These are phyloP conservation scores for Myotis findleyi DNA, from an alignment of 2,797 vertebrate species.

Conservation along the genomic window DNA sequence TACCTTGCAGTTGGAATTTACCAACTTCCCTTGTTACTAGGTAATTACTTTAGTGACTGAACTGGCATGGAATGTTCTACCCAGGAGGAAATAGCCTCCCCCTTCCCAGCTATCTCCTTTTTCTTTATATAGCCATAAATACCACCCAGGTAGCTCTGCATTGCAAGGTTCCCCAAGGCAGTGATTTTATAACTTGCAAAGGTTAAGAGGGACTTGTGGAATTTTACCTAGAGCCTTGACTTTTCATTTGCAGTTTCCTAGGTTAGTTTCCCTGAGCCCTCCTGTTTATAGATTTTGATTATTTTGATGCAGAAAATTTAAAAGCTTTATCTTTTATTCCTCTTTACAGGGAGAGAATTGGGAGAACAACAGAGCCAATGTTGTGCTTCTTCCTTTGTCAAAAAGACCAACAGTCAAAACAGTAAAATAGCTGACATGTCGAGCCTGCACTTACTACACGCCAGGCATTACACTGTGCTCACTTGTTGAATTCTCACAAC, in stretches of 20 bases:
- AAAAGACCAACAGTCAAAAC: neutral
- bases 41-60: slow-evolving; percentile 8
- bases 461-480: neutral
- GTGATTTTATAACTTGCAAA: slow-evolving; percentile 5
- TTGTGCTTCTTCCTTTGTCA: slow-evolving; percentile 6
- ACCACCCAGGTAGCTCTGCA: neutral
- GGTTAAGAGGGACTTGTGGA: neutral
- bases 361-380: neutral
- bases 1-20: neutral
- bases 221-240: slow-evolving; percentile 9
- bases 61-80: neutral
- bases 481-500: neutral
- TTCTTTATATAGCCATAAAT: neutral
- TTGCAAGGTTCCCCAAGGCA: neutral
- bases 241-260: neutral
- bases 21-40: neutral
- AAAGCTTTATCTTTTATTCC: neutral
- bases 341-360: neutral
- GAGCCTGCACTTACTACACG: neutral
- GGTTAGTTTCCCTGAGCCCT: neutral
- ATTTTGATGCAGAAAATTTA: neutral
- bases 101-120: neutral
- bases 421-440: neutral
- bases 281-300: slow-evolving; percentile 8
- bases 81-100: neutral